A percentile compares a stretch with the other conserved stretches of the same genome.
These are phyloP conservation scores for Andrena hattorfiana DNA, from an alignment of 2,888 invertebrate species.

Conservation along the genomic window DNA sequence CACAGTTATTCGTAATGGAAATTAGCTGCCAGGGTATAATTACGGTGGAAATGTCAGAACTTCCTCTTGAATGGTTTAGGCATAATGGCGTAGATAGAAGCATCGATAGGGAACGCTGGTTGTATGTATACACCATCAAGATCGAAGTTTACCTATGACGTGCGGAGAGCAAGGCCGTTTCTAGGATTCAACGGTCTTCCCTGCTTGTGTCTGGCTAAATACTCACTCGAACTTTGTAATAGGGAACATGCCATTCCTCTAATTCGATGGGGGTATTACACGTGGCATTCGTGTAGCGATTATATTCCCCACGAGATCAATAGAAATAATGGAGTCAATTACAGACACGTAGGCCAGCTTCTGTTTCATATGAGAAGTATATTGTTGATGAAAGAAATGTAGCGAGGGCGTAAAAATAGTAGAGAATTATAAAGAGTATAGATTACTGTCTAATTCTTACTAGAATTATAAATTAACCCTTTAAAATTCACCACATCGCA, in stretches of 20 bases:
- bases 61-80: conserved; percentile 30
- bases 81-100: conserved; percentile 11
- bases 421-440: background rate
- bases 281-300: background rate
- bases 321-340: background rate
- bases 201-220: background rate
- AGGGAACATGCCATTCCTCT: background rate
- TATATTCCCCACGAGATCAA: background rate
- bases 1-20: conserved; percentile 24
- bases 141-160: conserved; percentile 20
- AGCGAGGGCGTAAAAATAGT: background rate
- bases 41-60: conserved; percentile 23
- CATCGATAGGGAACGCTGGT: conserved; percentile 32
- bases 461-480: background rate
- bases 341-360: background rate
- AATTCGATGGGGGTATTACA: conserved; percentile 15
- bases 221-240: conserved; percentile 29
- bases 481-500: no score
- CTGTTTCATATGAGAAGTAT: background rate
- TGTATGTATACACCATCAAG: conserved; percentile 8
- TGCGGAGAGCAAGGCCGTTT: conserved; percentile 41
- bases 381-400: background rate
- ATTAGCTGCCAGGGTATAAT: conserved; percentile 41
- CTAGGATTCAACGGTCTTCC: conserved; percentile 5
- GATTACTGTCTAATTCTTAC: background rate